These are phyloP conservation scores for Calypte anna DNA, from an alignment of 2,113 vertebrate genomes.

Conservation along the genomic window DNA sequence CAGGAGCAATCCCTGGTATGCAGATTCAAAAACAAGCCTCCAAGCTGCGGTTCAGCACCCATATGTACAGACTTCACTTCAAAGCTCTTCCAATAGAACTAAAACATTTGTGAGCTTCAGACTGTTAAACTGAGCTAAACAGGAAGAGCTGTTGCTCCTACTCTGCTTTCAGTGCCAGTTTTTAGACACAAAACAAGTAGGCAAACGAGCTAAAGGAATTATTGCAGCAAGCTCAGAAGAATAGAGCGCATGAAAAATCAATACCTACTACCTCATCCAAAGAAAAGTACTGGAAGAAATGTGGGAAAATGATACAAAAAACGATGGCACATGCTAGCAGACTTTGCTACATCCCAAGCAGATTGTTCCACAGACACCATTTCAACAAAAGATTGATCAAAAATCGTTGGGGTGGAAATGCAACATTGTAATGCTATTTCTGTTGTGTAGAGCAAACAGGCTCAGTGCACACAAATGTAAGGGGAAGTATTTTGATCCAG, in stretches of 20 bases:
- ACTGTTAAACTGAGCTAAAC: slow-evolving; percentile 33
- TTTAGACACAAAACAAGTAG: not conserved
- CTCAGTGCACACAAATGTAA: not conserved
- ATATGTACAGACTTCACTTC: not conserved
- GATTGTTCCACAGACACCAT: not conserved
- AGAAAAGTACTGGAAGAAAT: slow-evolving; percentile 3
- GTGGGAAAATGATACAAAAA: not conserved
- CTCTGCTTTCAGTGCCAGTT: slow-evolving; percentile 1
- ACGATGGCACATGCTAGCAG: not conserved
- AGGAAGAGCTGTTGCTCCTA: slow-evolving; percentile 49
- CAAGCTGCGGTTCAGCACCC: not conserved
- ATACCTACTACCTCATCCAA: not conserved
- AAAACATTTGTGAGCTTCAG: slow-evolving; percentile 21
- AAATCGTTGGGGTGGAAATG: not conserved
- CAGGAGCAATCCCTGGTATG: not conserved
- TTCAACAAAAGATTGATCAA: not conserved
- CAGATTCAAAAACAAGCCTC: not conserved
- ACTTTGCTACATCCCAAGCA: not conserved
- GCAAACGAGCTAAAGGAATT: not conserved
- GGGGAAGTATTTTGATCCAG: not conserved
- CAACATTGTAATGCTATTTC: slow-evolving; percentile 13
- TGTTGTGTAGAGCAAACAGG: not conserved
- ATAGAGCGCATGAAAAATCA: not conserved
- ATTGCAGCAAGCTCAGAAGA: not conserved
- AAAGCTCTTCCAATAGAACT: slow-evolving; percentile 29